phyloP scores from a whole-genome alignment of 2,888 invertebrate species.

The Panorpa germanica region DNA sequence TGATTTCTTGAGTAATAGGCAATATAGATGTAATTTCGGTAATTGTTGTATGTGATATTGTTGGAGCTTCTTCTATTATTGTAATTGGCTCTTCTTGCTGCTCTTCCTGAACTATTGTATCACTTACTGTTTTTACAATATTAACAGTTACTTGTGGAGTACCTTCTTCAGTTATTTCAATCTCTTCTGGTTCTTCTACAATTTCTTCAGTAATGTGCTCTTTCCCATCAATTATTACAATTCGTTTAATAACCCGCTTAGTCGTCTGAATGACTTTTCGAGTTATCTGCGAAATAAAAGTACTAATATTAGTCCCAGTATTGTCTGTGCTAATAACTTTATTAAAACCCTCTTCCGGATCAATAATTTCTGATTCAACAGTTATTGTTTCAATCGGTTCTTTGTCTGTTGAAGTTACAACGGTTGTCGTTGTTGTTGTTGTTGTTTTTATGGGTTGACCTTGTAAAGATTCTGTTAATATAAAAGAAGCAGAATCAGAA shows the following conservation, averaged over 20 bases:
- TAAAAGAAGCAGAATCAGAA: too few species aligned
- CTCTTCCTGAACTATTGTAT: conserved; percentile 17
- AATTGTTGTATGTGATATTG: too few species aligned
- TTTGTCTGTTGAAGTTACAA: too few species aligned
- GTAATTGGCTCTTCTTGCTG: conserved; percentile 19
- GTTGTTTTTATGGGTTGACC: too few species aligned
- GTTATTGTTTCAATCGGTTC: background rate
- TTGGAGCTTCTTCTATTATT: conserved; percentile 17
- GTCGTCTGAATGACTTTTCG: conserved; percentile 56
- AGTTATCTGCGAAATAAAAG: conserved; percentile 67
- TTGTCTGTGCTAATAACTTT: background rate
- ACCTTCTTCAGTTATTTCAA: conserved; percentile 51
- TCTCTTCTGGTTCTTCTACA: conserved; percentile 65
- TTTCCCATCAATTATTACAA: conserved; percentile 64
- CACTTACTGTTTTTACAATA: conserved; percentile 30
- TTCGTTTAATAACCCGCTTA: conserved; percentile 52
- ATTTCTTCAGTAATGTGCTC: conserved; percentile 70
- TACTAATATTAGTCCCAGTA: conserved; percentile 38
- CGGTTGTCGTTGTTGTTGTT: too few species aligned
- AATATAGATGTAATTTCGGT: conserved; percentile 9
- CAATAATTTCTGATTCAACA: background rate
- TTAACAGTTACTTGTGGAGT: conserved; percentile 52
- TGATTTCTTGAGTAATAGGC: conserved; percentile 4
- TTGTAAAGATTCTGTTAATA: too few species aligned
- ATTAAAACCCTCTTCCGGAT: background rate